Base-by-base conservation (phyloP, 2,797 vertebrate genomes). In the Enteromius radiatus region DNA sequence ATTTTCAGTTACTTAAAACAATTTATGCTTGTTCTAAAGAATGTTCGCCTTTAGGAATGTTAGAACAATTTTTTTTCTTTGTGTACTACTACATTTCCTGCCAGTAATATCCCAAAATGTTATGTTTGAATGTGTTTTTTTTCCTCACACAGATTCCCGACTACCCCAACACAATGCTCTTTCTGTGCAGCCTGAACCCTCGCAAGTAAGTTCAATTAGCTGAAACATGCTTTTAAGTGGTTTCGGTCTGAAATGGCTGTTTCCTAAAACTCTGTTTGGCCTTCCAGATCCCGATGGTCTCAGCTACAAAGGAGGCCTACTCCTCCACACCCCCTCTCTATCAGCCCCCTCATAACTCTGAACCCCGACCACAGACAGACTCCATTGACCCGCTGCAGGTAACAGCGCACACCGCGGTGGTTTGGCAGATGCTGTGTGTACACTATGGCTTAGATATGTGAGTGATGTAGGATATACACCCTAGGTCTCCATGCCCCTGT, bases 401-500 rank as follows among this genome's bases (percentile, higher is more conserved):
- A 95, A 92, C 11, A 15, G 0, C 0, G 8, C 9, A 3, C 4
- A 5, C 15, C n/a, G 3, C 17, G 47, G 7, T 45, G 17, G 45
- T 23, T 81, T 23, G 28, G 6, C 26, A 73, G 19, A 52, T 38
- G 69, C 28, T 68, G 23, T 68, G 23, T 69, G 47, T 76, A 56
- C 49, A 23, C 52, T 45, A 59, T 77, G 65, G 68, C 59, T 71
- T 73, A 43, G 33, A 52, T 63, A 43, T 76, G 36, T 59, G 33
- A 68, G 59, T 81, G 76, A 79, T 78, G 19, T 52, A 43, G 77
- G 73, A 79, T 84, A 43, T 69, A 41, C 45, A 56, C 81, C 81
- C 78, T 91, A 98, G 97, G 96, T 95, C 90, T 95, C 96, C 82
- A 94, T 98, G 93, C 96, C 96, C 88, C 91, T 98, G 93, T 97